Base-by-base conservation (phyloP, 2,888 invertebrate genomes). In the Hybos culiciformis region DNA sequence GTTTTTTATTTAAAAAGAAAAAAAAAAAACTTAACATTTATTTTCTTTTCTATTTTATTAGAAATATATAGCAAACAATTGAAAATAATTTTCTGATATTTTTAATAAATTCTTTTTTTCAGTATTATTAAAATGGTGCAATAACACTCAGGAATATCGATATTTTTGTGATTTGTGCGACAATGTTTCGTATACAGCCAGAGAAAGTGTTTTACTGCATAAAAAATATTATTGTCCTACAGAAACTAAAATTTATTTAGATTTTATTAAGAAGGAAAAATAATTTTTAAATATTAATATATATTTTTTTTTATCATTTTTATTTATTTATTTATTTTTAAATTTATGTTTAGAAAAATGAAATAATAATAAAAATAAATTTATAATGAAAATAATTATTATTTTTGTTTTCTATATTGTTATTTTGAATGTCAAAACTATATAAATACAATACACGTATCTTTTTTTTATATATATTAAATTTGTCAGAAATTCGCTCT, bases 101-200 rank as follows among this genome's bases (percentile, higher is more conserved):
- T 21, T n/a, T n/a, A 7, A 20, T 36, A 9, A 11, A 20, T 21
- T 36, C 21, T 36, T 19, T 34, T 11, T 36, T 36, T 36, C 36
- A 36, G 36, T n/a, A 29, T 12, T n/a, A 29, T 29, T 29, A 5
- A 36, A n/a, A 21, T 36, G 36, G 36, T 36, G 36, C 14, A 19
- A 21, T 14, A 19, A 19, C 4, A 36, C 36, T 14, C 36, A 36
- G 21, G 36, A 36, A 11, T 36, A 20, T 21, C 36, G 36, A 19
- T 36, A 36, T 36, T 36, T 36, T 18, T 36, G 36, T 36, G 36
- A 36, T 36, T 14, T 36, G 21, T 36, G 36, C 12, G 36, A 36
- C n/a, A 36, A 36, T 36, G 14, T 19, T 19, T 36, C 36, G 5
- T 36, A 36, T 8, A 36, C 36, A 14, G 36, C 36, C n/a, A 5